Conservation (phyloP, 2,797 vertebrate genomes). For the Hippocampus kuda region DNA sequence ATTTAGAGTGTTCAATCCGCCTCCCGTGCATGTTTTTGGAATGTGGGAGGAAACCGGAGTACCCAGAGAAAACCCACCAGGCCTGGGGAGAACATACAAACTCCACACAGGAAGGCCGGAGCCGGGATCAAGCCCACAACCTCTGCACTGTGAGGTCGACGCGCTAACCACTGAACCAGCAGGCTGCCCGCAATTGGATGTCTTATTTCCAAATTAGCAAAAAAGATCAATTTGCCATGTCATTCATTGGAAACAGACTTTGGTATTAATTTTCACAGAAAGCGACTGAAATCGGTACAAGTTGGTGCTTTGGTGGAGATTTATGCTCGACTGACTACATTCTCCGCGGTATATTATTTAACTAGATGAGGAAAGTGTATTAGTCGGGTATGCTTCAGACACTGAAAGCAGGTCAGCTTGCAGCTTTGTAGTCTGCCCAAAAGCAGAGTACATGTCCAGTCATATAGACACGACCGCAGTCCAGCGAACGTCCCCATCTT, state of each 20-base stretch:
- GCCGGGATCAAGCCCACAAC: too few species aligned
- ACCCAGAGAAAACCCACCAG: too few species aligned
- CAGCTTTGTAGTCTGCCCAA: background rate
- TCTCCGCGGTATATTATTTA: background rate
- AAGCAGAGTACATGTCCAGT: background rate
- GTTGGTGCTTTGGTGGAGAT: background rate
- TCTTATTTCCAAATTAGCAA: background rate
- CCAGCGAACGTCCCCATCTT: constrained; percentile 26
- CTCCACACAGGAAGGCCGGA: too few species aligned
- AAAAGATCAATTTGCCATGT: background rate
- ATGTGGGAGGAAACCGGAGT: too few species aligned
- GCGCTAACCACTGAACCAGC: too few species aligned
- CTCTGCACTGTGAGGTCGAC: too few species aligned
- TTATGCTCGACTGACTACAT: background rate
- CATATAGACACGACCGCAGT: constrained; percentile 17
- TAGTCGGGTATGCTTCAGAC: background rate
- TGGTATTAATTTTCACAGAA: background rate
- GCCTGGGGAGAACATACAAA: too few species aligned
- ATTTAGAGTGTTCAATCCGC: too few species aligned
- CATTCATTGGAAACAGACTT: background rate
- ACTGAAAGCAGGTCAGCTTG: background rate
- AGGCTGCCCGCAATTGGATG: background rate
- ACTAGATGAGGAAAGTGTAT: background rate
- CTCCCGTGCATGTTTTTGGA: too few species aligned
- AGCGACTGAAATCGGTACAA: background rate